Conservation (phyloP, 2,797 vertebrate species). For the Sebastes ruberrimus region DNA sequence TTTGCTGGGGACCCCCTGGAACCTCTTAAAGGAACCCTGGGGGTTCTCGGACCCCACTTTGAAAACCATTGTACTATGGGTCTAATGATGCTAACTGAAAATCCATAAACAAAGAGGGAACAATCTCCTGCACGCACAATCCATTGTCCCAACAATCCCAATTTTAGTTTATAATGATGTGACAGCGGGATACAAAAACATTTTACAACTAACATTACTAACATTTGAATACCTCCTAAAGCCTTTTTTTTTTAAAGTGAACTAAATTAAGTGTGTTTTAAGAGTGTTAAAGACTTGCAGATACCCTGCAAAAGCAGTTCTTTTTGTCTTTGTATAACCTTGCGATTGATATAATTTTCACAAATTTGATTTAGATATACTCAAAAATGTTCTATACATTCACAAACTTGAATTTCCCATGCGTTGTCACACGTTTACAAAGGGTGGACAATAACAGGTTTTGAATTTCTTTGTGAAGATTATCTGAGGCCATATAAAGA, state of each 20-base stretch:
- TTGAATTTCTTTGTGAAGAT: not conserved
- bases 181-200: not conserved
- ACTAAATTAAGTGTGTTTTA: not conserved
- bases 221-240: too few species aligned
- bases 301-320: not conserved
- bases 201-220: not conserved
- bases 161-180: not conserved
- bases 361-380: not conserved
- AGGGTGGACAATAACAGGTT: not conserved
- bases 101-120: not conserved
- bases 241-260: not conserved
- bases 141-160: not conserved
- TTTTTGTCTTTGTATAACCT: not conserved
- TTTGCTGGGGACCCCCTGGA: too few species aligned
- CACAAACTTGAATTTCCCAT: not conserved
- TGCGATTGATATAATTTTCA: not conserved
- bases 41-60: too few species aligned
- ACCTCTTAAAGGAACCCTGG: accelerated
- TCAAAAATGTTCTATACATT: not conserved
- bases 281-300: not conserved
- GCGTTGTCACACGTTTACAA: not conserved
- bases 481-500: not conserved
- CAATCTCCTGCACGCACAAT: not conserved
- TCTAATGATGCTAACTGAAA: not conserved
- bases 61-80: not conserved